Conservation (phyloP, 2,888 invertebrate species). For the Diploptera punctata region DNA sequence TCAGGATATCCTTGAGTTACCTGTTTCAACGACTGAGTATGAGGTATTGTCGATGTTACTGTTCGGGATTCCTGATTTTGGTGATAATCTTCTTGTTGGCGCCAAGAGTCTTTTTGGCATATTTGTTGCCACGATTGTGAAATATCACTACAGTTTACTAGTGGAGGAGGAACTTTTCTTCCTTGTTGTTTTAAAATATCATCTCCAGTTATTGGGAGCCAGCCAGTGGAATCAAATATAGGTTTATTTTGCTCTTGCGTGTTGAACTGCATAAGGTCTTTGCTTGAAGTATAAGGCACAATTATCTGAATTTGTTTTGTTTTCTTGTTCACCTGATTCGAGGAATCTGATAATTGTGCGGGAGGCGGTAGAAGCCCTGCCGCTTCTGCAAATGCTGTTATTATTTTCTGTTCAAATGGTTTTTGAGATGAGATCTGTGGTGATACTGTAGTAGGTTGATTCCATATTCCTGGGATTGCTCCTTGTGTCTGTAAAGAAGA, state of each 20-base stretch:
- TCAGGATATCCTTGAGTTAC: not conserved
- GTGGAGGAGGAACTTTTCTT: not conserved
- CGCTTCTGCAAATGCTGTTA: slow-evolving; percentile 21
- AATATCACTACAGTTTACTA: not conserved
- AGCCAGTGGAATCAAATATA: slow-evolving; percentile 48
- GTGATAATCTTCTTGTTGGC: slow-evolving; percentile 40
- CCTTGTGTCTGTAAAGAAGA: not conserved
- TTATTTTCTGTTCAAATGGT: slow-evolving; percentile 24
- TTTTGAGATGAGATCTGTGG: slow-evolving; percentile 7
- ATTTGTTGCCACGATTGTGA: not conserved
- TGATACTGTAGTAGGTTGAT: slow-evolving; percentile 6
- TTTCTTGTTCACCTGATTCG: slow-evolving; percentile 53
- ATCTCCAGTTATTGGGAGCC: slow-evolving; percentile 51
- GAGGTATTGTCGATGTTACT: slow-evolving; percentile 54
- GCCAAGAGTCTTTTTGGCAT: not conserved
- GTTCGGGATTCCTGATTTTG: slow-evolving; percentile 51
- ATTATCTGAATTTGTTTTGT: slow-evolving; percentile 78
- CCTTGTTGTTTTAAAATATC: slow-evolving; percentile 1
- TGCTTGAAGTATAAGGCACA: slow-evolving; percentile 76
- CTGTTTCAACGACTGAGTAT: slow-evolving; percentile 48
- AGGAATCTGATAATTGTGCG: not conserved
- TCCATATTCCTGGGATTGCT: not conserved
- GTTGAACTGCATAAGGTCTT: slow-evolving; percentile 62
- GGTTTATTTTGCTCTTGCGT: slow-evolving; percentile 45
- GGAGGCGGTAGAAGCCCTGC: slow-evolving; percentile 44